Conservation (phyloP, 2,797 vertebrate genomes). For the Pachyuromys duprasi region DNA sequence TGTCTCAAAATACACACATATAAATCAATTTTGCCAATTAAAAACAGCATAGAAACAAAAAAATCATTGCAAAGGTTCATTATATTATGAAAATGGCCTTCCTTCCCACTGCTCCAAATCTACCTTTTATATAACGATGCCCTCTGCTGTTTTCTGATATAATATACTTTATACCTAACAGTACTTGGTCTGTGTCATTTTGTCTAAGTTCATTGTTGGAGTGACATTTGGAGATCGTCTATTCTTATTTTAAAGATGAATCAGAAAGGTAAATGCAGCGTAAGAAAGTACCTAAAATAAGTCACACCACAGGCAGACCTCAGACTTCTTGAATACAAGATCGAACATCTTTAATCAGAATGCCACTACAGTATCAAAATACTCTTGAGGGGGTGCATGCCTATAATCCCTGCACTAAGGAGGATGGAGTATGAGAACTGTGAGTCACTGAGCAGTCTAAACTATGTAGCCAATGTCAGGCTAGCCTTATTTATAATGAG, state of each 20-base stretch:
- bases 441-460: neutral
- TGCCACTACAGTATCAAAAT: neutral
- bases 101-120: neutral
- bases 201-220: neutral
- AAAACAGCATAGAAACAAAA: slow-evolving; percentile 11
- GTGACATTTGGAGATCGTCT: neutral
- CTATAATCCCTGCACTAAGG: neutral
- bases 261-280: neutral
- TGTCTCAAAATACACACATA: slow-evolving; percentile 26
- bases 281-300: neutral
- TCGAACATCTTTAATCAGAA: slow-evolving; percentile 32
- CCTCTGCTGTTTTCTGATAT: slow-evolving; percentile 75
- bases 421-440: neutral
- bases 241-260: slow-evolving; percentile 35
- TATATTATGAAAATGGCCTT: slow-evolving; percentile 5
- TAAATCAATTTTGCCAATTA: slow-evolving; percentile 34
- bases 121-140: slow-evolving; percentile 74
- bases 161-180: slow-evolving; percentile 35
- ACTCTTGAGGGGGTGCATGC: neutral
- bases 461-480: neutral
- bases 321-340: neutral
- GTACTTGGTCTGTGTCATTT: neutral
- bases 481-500: neutral
- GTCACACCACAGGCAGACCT: neutral
- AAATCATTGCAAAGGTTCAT: slow-evolving; percentile 4